A percentile compares a stretch with the other conserved stretches of the same genome.
Evolutionary conservation across 2,113 vertebrate species (phyloP).

Genomic region (Syrmaticus mikado): DNA sequence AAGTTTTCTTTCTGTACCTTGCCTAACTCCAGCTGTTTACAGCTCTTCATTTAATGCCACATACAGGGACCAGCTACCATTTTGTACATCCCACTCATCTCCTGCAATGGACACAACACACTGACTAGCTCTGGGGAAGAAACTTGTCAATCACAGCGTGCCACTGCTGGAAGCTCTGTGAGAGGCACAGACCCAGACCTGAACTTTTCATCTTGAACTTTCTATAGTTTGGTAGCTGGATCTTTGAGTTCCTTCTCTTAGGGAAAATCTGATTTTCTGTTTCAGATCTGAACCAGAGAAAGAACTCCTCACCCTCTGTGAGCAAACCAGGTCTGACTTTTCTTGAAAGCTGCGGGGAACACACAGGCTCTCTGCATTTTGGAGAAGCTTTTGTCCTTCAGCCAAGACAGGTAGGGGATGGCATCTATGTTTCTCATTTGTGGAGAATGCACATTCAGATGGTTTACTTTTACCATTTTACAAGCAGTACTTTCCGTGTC

Average conservation of each 20-base stretch:
- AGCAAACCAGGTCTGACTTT: not conserved
- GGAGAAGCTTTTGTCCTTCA: constrained; percentile 12
- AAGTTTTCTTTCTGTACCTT: not conserved
- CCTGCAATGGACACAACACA: not conserved
- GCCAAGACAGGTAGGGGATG: not conserved
- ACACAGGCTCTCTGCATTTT: not conserved
- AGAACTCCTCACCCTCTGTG: fast-evolving
- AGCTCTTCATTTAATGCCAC: not conserved
- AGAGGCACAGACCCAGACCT: not conserved
- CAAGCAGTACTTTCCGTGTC: not conserved
- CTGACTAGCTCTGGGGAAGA: fast-evolving
- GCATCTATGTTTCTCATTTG: not conserved
- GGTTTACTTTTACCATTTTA: not conserved
- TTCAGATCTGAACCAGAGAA: not conserved
- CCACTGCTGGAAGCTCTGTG: not conserved
- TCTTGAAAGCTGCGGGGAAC: not conserved
- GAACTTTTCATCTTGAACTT: not conserved
- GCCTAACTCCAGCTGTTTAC: not conserved
- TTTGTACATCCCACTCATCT: not conserved
- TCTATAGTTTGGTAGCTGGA: not conserved
- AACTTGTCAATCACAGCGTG: not conserved
- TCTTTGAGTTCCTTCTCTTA: not conserved
- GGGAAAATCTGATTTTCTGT: not conserved
- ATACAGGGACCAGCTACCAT: not conserved
- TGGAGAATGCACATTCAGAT: not conserved